Evolutionary conservation across 1,140 invertebrate species (phyloP).

Genomic region (Drosophila sp.): DNA sequence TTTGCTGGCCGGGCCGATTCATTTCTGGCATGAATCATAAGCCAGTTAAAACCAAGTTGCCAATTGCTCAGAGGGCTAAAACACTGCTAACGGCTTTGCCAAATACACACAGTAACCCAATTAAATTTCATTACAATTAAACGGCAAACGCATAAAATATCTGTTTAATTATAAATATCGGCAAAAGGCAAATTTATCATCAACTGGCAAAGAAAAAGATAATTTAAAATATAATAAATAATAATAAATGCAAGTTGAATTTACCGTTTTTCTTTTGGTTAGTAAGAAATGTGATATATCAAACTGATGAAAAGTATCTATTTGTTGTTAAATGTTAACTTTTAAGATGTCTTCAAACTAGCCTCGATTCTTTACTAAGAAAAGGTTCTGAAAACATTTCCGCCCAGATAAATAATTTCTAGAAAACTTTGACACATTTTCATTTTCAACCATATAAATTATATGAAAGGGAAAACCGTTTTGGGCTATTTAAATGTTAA

Average conservation of each 20-base stretch:
- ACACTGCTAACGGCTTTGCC: background rate
- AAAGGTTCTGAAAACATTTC: background rate
- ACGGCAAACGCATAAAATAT: background rate
- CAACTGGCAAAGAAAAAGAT: too few relatives aligned
- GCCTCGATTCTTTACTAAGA: too few relatives aligned
- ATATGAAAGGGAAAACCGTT: too few relatives aligned
- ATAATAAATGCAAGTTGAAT: too few relatives aligned
- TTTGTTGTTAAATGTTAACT: too few relatives aligned
- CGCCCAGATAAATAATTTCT: background rate
- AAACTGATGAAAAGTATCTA: too few relatives aligned
- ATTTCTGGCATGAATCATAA: conserved; percentile 49
- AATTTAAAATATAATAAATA: too few relatives aligned
- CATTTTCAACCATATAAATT: too few relatives aligned
- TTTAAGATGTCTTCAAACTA: too few relatives aligned
- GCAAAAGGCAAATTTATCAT: too few relatives aligned
- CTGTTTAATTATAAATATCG: background rate
- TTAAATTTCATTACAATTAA: conserved; percentile 25
- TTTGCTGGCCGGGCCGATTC: conserved; percentile 29
- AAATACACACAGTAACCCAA: conserved; percentile 34
- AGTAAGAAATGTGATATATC: too few relatives aligned
- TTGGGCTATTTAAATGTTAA: background rate
- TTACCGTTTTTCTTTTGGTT: too few relatives aligned
- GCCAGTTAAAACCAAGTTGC: conserved; percentile 52
- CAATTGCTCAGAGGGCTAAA: conserved; percentile 35
- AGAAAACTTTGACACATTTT: background rate